Conservation (phyloP, 2,888 invertebrate species). For the Heliconius sara region DNA sequence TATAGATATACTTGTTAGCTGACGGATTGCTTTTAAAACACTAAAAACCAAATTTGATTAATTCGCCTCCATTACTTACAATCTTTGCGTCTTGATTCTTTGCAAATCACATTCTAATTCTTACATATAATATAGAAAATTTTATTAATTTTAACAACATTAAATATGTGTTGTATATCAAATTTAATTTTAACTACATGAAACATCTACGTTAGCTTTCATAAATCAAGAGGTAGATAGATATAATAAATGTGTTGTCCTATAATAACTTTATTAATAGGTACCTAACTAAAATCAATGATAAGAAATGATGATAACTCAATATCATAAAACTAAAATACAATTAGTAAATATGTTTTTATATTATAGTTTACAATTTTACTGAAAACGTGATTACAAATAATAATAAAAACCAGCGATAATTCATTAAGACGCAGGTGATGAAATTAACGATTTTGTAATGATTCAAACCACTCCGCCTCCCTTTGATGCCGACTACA, state of each 20-base stretch:
- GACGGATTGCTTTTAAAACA: not conserved
- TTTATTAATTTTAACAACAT: not conserved
- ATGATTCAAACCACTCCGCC: conserved; percentile 66
- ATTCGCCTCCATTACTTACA: too few relatives aligned
- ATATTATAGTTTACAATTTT: not conserved
- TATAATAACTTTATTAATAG: not conserved
- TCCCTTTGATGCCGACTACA: conserved; percentile 45
- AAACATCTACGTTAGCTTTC: not conserved
- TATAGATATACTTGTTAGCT: not conserved
- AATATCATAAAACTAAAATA: not conserved
- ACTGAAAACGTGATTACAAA: not conserved
- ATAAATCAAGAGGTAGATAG: not conserved
- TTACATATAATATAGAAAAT: too few relatives aligned
- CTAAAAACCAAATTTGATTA: not conserved
- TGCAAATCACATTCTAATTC: too few relatives aligned
- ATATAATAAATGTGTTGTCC: not conserved
- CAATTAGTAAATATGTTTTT: not conserved
- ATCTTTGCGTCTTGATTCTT: too few relatives aligned
- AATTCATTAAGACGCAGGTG: conserved; percentile 74
- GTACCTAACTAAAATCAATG: not conserved
- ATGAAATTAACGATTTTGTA: conserved; percentile 68
- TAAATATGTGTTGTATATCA: not conserved
- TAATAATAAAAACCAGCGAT: conserved; percentile 53
- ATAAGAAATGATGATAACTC: not conserved
- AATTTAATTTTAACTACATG: not conserved